Evolutionary conservation across 2,888 invertebrate species (phyloP).

Genomic region (Andrena flavipes): DNA sequence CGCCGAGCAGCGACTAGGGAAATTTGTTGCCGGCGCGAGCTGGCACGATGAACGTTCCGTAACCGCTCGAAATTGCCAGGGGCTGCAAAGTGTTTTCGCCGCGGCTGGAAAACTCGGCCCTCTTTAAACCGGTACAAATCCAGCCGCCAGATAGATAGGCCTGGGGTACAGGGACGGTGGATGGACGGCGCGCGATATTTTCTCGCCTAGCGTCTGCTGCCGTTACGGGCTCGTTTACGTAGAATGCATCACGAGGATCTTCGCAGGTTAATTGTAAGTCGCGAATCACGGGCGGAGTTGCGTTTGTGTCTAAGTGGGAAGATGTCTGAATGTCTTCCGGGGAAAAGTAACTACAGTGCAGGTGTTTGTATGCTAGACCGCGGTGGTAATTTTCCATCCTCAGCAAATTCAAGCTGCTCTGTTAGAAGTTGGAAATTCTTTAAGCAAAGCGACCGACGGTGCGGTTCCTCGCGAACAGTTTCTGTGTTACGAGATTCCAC

Average conservation of each 20-base stretch:
- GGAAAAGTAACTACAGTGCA: too few relatives aligned
- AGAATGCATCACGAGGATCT: background rate
- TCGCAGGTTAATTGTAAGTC: background rate
- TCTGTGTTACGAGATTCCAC: conserved; percentile 15
- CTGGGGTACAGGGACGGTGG: background rate
- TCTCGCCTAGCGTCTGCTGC: background rate
- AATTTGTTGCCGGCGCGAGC: conserved; percentile 59
- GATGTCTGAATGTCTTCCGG: too few relatives aligned
- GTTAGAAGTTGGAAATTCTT: conserved; percentile 24
- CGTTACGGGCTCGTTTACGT: background rate
- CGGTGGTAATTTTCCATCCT: too few relatives aligned
- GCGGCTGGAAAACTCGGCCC: conserved; percentile 53
- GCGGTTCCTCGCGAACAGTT: conserved; percentile 32
- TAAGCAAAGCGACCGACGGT: conserved; percentile 8
- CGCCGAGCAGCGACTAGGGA: conserved; percentile 36
- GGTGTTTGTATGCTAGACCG: too few relatives aligned
- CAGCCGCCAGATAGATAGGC: conserved; percentile 45
- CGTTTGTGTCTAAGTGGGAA: background rate
- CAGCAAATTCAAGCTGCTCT: background rate
- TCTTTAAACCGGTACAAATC: conserved; percentile 59
- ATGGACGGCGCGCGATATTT: background rate
- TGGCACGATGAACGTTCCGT: conserved; percentile 73
- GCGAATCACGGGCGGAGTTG: background rate
- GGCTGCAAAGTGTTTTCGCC: conserved; percentile 56
- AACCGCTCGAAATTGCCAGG: conserved; percentile 74